A percentile compares a stretch with the other conserved stretches of the same genome.
Conservation (phyloP, 2,113 vertebrate species). For the Burhinus bistriatus region DNA sequence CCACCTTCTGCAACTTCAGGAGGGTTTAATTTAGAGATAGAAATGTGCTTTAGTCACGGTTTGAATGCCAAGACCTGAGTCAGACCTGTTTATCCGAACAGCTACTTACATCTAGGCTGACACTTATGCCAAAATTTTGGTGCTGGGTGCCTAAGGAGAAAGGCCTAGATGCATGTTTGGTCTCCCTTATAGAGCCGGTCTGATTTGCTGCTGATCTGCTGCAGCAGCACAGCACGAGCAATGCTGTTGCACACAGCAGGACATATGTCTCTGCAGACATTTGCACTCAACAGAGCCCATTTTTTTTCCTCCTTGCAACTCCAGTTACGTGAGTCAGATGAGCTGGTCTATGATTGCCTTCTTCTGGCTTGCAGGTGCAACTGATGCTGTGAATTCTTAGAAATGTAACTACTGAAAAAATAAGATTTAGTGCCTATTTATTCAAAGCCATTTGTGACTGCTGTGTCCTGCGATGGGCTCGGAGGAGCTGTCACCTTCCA, state of each 20-base stretch:
- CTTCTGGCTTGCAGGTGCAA: neutral
- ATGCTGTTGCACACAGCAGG: accelerated
- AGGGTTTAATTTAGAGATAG: neutral
- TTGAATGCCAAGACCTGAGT: neutral
- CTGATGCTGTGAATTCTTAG: neutral
- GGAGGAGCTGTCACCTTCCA: neutral
- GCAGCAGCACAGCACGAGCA: neutral
- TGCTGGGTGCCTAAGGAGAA: neutral
- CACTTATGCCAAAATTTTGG: accelerated
- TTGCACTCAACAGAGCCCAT: neutral
- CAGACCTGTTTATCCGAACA: neutral
- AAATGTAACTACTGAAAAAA: neutral
- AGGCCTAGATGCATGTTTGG: neutral
- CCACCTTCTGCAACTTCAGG: neutral
- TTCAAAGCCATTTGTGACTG: neutral
- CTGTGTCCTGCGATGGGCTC: neutral
- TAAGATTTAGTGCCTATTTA: neutral
- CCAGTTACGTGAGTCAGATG: neutral
- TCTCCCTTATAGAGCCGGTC: neutral
- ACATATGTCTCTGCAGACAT: neutral
- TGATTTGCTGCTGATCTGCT: neutral
- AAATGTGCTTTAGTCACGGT: neutral
- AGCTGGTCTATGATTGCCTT: neutral
- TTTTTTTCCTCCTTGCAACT: neutral
- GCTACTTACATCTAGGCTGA: neutral